These are phyloP conservation scores for Rostratula benghalensis DNA, from an alignment of 2,113 vertebrate genomes.

Conservation along the genomic window DNA sequence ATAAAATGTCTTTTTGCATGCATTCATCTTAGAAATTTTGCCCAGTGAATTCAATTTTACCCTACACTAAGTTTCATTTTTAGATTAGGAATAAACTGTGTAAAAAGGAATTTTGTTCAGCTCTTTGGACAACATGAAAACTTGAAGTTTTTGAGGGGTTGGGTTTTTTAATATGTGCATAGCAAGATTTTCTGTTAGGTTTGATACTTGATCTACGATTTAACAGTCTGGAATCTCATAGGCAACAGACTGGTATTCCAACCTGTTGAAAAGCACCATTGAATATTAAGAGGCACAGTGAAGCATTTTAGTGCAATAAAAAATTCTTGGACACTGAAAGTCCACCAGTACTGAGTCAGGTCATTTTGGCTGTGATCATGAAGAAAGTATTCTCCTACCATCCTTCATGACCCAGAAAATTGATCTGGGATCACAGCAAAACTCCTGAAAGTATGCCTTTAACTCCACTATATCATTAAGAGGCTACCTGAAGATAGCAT, in stretches of 20 bases:
- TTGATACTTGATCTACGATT: background rate
- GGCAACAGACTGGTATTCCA: background rate
- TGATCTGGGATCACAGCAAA: background rate
- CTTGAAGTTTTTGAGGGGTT: rapidly evolving
- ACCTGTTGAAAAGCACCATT: background rate
- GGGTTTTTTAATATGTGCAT: background rate
- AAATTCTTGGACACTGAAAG: background rate
- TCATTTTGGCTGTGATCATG: background rate
- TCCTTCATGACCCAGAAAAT: background rate
- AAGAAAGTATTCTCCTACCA: background rate
- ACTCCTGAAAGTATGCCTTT: background rate
- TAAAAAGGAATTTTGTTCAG: background rate
- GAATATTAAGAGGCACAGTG: background rate
- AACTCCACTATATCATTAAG: background rate
- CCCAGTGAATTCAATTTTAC: background rate
- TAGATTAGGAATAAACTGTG: background rate
- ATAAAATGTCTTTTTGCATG: background rate
- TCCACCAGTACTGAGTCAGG: background rate
- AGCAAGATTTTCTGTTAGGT: background rate
- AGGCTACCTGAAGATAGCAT: background rate
- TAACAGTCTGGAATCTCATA: background rate
- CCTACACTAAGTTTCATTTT: background rate
- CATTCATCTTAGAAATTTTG: background rate
- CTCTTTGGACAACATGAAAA: background rate
- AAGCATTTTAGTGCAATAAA: background rate